Base-by-base conservation (phyloP, 2,888 invertebrate species). In the Oscheius sp. region DNA sequence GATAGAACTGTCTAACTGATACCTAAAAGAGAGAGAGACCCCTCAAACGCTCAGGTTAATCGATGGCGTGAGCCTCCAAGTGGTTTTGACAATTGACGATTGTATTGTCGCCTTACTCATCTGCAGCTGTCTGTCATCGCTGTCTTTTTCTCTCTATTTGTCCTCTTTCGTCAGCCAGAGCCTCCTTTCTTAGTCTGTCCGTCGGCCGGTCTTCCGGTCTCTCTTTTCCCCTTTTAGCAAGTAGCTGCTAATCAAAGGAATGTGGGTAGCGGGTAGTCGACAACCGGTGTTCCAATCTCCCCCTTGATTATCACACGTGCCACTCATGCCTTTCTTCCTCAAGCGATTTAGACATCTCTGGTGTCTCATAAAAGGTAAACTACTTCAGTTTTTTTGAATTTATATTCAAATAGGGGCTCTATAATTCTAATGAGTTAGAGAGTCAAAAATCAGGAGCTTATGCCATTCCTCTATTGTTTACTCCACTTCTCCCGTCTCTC, bases 231-330 rank as follows among this genome's bases (percentile, higher is more conserved):
- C 28, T 20, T 44, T 14, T 44, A 17, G 17, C 5, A 14, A 32
- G 14, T 9, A 32, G 9, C 20, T 6, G n/a, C 33, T 9, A 22
- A 17, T 17, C 33, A n/a, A 33, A 9, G 54, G 54, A 54, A 54
- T 54, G 30, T 36, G 54, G n/a, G n/a, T n/a, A n/a, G n/a, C n/a
- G n/a, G n/a, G n/a, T n/a, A n/a, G 47, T 22, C 33, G 20, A 33
- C 54, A 54, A 54, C 54, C 54, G 54, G 54, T 47, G 54, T 32
- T 30, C 30, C 26, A 47, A 47, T 26, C 51, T 54, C 54, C 33
- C 36, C 28, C 28, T 36, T 54, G 54, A 54, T 54, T 54, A 54
- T 54, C 54, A 54, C 54, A 54, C 54, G 54, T 54, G 51, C 51
- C 51, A 51, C 51, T 30, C 32, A 54, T 54, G 54, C 33, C 22